Conservation (phyloP, 2,113 vertebrate species). For the Oplegnathus fasciatus region DNA sequence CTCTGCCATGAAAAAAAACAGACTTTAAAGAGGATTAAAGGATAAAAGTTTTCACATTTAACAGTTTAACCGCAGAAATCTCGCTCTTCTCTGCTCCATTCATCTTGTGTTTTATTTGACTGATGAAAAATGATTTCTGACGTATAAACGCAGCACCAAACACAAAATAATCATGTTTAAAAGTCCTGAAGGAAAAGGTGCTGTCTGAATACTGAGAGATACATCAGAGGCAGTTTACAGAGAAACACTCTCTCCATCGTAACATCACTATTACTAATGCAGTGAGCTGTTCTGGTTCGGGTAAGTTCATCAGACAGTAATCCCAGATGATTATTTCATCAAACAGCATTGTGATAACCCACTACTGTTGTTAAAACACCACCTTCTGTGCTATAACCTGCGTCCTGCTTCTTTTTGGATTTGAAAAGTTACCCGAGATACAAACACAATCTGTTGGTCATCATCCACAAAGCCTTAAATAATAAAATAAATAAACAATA, state of each 20-base stretch:
- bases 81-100: background rate
- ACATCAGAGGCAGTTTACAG: background rate
- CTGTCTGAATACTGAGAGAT: background rate
- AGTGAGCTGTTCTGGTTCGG: background rate
- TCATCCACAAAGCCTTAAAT: too few species aligned
- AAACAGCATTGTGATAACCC: background rate
- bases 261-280: background rate
- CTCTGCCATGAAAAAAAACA: background rate
- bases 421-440: background rate
- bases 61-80: background rate
- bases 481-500: too few species aligned
- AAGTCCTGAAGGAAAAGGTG: conserved; percentile 9
- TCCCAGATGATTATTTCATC: background rate
- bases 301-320: background rate
- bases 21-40: background rate
- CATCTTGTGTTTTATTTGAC: background rate
- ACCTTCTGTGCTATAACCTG: too few species aligned
- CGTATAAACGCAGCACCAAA: conserved; percentile 6
- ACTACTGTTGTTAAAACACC: background rate
- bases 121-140: background rate
- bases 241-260: background rate
- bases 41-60: background rate
- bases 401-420: background rate
- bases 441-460: background rate
- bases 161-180: background rate